Evolutionary conservation across 92 coral and sea anemone genomes (phyloP).

Genomic region (Umimayanthus chanpuru): DNA sequence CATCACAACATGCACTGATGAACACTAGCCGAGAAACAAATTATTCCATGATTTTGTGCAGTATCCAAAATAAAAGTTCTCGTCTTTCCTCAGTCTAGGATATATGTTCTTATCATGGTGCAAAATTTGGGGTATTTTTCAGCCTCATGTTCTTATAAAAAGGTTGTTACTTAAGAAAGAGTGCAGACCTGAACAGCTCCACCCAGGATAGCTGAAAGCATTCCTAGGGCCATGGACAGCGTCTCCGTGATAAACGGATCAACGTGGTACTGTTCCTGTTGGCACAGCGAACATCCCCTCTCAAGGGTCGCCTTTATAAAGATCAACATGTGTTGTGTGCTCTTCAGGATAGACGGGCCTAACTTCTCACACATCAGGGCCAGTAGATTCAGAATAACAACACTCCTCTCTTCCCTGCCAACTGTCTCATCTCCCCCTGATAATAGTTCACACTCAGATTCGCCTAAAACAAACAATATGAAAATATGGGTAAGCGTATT

Average conservation of each 20-base stretch:
- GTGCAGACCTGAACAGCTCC: conserved; percentile 74
- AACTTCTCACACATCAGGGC: conserved; percentile 96
- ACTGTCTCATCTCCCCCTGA: background rate
- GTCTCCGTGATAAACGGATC: conserved; percentile 81
- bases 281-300: conserved; percentile 66
- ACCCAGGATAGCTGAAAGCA: conserved; percentile 88
- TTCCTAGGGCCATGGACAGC: conserved; percentile 90
- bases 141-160: too few species aligned
- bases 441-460: background rate
- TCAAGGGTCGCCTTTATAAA: conserved; percentile 81
- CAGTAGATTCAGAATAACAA: conserved; percentile 78
- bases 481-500: too few species aligned
- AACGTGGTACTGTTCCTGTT: conserved; percentile 50
- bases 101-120: too few species aligned
- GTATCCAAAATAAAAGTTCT: too few species aligned
- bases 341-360: conserved; percentile 84
- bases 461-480: background rate
- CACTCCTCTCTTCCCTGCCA: conserved; percentile 45
- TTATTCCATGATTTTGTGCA: too few species aligned
- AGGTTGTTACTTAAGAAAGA: too few species aligned
- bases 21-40: too few species aligned
- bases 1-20: too few species aligned
- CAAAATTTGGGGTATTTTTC: too few species aligned
- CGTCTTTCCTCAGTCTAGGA: too few species aligned
- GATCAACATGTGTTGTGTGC: conserved; percentile 76